Base-by-base conservation (phyloP, 1,140 invertebrate genomes). In the Brachionus sp. region DNA sequence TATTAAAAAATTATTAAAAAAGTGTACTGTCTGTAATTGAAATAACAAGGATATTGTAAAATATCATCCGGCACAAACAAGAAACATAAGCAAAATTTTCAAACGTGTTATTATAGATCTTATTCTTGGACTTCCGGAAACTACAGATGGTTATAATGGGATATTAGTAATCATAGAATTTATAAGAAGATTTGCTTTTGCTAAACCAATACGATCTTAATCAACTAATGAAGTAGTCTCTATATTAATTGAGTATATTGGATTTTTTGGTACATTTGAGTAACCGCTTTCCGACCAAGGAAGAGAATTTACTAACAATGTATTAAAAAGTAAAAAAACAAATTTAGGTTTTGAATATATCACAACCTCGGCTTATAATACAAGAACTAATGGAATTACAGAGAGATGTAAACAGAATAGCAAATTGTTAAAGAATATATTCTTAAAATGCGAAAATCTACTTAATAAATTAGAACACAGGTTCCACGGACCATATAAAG, bases 401-500 rank as follows among this genome's bases (percentile, higher is more conserved):
- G n/a, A n/a, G n/a, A n/a, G n/a, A n/a, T n/a, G n/a, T n/a, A n/a
- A n/a, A n/a, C n/a, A n/a, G n/a, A n/a, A 25, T 33, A 12, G 37
- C 37, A 39, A 75, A 75, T 50, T 33, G 29, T 25, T 9, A 33
- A 75, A 75, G 29, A 37, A 75, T 13, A 6, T 66, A 19, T 66
- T 66, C 5, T 12, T 66, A 5, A 25, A 35, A 66, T 46, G 23
- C 13, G 73, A 77, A 42, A 33, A 35, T 13, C 35, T 77, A 5
- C 13, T 77, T 4, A 25, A 29, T 7, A 44, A 44, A 42, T 33
- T 77, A 5, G 73, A 77, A 50, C 73, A 35, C 10, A n/a, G 73
- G 5, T 77, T 25, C 29, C 42, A 77, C 29, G 73, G 73, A n/a
- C 73, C 73, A 16, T 77, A 77, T 33, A 77, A 77, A 50, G 35